Conservation (phyloP, 2,113 vertebrate species). For the Corythornis madagascariensis region DNA sequence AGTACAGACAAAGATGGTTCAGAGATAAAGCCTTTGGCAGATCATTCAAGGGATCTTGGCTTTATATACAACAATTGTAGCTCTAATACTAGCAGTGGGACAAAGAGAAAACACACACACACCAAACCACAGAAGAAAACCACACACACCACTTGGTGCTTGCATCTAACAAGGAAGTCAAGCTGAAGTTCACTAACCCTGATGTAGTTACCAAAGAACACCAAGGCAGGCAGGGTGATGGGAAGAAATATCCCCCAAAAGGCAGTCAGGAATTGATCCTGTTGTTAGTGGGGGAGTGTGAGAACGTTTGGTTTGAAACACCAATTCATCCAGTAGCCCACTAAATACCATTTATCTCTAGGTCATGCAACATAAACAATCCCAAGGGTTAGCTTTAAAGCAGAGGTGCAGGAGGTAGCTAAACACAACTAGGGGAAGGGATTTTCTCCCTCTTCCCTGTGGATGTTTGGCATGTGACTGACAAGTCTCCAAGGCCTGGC, state of each 20-base stretch:
- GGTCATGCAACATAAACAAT: constrained; percentile 37
- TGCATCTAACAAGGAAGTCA: constrained; percentile 25
- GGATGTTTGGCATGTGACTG: neutral
- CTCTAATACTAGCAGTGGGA: constrained; percentile 53
- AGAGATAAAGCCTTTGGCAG: constrained; percentile 56
- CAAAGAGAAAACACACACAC: constrained; percentile 43
- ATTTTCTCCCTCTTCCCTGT: constrained; percentile 10
- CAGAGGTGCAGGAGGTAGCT: neutral
- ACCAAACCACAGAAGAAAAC: constrained; percentile 49
- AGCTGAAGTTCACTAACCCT: constrained; percentile 42
- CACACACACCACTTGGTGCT: constrained; percentile 40
- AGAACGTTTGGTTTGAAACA: constrained; percentile 39
- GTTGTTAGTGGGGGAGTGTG: constrained; percentile 28
- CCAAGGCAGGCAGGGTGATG: neutral
- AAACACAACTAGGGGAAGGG: neutral
- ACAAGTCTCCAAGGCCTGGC: neutral
- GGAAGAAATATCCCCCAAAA: constrained; percentile 19
- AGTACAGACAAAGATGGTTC: constrained; percentile 59
- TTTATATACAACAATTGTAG: constrained; percentile 58
- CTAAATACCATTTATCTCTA: constrained; percentile 40
- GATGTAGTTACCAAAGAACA: constrained; percentile 18
- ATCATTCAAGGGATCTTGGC: constrained; percentile 52
- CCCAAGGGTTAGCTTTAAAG: constrained; percentile 1
- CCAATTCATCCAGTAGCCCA: neutral
- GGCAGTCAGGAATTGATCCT: constrained; percentile 16